A percentile compares a stretch with the other conserved stretches of the same genome.
Evolutionary conservation across 2,888 invertebrate genomes (phyloP).

Genomic region (Leptinotarsa rubiginosa): DNA sequence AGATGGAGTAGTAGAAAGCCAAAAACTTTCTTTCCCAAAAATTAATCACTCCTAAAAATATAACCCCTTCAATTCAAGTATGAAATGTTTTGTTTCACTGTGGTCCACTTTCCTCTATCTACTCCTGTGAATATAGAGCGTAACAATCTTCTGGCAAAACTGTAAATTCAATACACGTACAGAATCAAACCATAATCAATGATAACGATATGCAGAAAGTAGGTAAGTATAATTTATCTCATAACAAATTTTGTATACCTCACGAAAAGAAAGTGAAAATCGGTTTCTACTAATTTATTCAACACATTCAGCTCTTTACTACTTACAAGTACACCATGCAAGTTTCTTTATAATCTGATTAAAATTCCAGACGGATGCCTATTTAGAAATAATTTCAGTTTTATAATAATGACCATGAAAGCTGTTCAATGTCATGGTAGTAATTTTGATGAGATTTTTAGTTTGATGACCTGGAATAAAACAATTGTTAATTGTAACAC

Average conservation of each 20-base stretch:
- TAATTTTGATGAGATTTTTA: constrained; percentile 47
- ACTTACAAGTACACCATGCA: neutral
- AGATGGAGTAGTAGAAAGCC: no score
- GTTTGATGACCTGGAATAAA: constrained; percentile 43
- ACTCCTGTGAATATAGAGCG: no score
- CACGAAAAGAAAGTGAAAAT: constrained; percentile 14
- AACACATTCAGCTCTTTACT: neutral
- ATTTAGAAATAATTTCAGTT: constrained; percentile 29
- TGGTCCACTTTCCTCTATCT: no score
- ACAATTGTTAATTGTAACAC: constrained; percentile 39
- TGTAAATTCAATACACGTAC: no score
- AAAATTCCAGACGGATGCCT: constrained; percentile 27
- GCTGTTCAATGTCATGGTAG: constrained; percentile 39
- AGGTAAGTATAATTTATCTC: neutral
- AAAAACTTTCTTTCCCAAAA: no score
- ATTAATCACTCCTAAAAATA: no score
- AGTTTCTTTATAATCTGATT: constrained; percentile 24
- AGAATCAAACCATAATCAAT: no score
- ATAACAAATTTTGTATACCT: neutral
- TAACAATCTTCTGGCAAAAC: no score
- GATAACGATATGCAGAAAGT: neutral
- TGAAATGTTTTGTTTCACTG: no score
- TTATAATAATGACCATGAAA: constrained; percentile 41
- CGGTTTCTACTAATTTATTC: constrained; percentile 2
- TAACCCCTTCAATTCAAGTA: no score